Percentiles rank a stretch among this genome's conserved stretches.
These are phyloP conservation scores for Cordilura impudica DNA, from an alignment of 2,888 invertebrate species.

Conservation along the genomic window DNA sequence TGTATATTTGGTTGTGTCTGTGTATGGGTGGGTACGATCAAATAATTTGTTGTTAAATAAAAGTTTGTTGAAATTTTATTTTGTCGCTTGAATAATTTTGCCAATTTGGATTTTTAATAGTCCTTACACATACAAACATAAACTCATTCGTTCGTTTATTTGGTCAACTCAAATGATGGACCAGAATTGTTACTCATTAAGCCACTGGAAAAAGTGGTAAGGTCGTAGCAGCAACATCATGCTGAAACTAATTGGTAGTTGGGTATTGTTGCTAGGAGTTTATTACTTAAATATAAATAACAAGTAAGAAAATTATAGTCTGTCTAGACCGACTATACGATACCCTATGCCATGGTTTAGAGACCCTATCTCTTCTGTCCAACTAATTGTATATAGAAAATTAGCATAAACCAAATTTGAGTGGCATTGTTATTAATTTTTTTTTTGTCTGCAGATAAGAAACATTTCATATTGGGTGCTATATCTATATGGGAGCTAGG, in stretches of 20 bases:
- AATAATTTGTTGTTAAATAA: constrained; percentile 58
- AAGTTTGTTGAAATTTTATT: constrained; percentile 63
- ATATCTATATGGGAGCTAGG: too few relatives aligned
- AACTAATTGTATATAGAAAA: too few relatives aligned
- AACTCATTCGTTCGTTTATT: constrained; percentile 15
- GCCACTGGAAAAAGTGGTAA: constrained; percentile 47
- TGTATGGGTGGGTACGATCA: background rate
- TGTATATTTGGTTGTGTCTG: background rate
- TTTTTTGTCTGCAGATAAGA: too few relatives aligned
- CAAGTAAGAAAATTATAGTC: too few relatives aligned
- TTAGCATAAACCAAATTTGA: too few relatives aligned
- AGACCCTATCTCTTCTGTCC: too few relatives aligned
- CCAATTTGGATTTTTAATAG: constrained; percentile 63
- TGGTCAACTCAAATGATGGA: constrained; percentile 22
- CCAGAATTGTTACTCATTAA: constrained; percentile 41
- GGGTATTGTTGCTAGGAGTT: constrained; percentile 49
- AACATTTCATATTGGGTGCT: too few relatives aligned
- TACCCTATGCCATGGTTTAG: too few relatives aligned
- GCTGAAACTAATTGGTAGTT: constrained; percentile 14
- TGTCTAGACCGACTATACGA: too few relatives aligned
- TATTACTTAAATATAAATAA: constrained; percentile 24
- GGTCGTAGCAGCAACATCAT: constrained; percentile 11
- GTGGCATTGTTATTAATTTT: too few relatives aligned
- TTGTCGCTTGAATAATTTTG: constrained; percentile 64
- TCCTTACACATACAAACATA: background rate